Conservation (phyloP, 2,888 invertebrate genomes). For the Lottia gigantea region DNA sequence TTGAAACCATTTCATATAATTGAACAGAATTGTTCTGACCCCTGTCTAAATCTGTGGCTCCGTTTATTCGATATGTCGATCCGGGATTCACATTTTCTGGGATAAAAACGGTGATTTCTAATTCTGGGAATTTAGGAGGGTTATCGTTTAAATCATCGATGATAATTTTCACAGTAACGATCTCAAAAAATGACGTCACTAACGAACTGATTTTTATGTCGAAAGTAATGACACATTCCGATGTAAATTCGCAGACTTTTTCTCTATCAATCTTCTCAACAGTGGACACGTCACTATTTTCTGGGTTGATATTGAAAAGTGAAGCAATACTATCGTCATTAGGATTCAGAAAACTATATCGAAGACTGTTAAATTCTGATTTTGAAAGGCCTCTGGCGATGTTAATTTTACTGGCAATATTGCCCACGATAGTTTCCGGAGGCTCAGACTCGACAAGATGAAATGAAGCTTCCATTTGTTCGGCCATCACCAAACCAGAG, state of each 20-base stretch:
- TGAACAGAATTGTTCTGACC: slow-evolving; percentile 30
- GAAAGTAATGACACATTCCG: slow-evolving; percentile 39
- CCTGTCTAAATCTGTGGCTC: slow-evolving; percentile 33
- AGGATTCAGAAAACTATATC: slow-evolving; percentile 33
- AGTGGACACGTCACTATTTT: slow-evolving; percentile 40
- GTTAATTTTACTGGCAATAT: slow-evolving; percentile 35
- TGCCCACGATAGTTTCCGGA: slow-evolving; percentile 40
- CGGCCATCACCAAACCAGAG: slow-evolving; percentile 1
- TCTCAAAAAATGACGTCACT: slow-evolving; percentile 31
- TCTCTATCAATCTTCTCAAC: slow-evolving; percentile 46
- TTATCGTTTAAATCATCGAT: slow-evolving; percentile 41
- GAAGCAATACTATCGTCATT: slow-evolving; percentile 29
- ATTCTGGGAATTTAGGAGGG: slow-evolving; percentile 32
- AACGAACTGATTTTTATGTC: slow-evolving; percentile 38
- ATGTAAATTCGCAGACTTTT: slow-evolving; percentile 36
- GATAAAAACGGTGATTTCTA: slow-evolving; percentile 30
- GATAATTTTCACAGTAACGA: slow-evolving; percentile 33
- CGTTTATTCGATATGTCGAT: slow-evolving; percentile 33
- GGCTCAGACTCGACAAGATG: slow-evolving; percentile 39
- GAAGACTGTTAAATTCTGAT: slow-evolving; percentile 25
- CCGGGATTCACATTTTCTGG: slow-evolving; percentile 30
- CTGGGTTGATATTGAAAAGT: slow-evolving; percentile 38
- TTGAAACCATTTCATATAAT: slow-evolving; percentile 31
- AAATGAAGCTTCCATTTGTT: slow-evolving; percentile 22
- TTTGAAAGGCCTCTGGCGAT: slow-evolving; percentile 31